These are phyloP conservation scores for Fregetta grallaria DNA, from an alignment of 2,113 vertebrate genomes.

Conservation along the genomic window DNA sequence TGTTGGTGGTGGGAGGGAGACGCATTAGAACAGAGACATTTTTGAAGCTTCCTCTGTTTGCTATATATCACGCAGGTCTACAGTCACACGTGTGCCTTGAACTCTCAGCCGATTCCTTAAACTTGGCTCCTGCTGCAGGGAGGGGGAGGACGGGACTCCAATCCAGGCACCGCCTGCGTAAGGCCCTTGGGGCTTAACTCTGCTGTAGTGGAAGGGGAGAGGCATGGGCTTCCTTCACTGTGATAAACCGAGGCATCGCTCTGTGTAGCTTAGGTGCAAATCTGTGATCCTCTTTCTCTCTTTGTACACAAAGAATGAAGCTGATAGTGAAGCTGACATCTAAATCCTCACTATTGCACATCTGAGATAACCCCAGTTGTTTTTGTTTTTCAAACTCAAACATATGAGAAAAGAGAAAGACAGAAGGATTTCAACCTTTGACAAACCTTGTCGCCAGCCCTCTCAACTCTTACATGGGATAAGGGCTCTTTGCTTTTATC, in stretches of 20 bases:
- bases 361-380: constrained; percentile 25
- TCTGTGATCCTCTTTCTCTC: constrained; percentile 29
- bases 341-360: constrained; percentile 42
- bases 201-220: background rate
- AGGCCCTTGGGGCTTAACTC: background rate
- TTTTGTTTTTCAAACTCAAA: constrained; percentile 47
- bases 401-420: background rate
- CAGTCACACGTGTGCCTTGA: background rate
- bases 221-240: background rate
- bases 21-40: background rate
- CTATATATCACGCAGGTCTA: background rate
- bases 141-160: background rate
- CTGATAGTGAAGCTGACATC: constrained; percentile 25
- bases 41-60: background rate
- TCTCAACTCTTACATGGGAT: constrained; percentile 38
- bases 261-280: constrained; percentile 29
- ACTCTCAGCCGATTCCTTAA: background rate
- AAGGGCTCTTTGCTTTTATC: constrained; percentile 41
- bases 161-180: background rate
- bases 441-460: background rate
- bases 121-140: background rate
- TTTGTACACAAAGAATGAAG: constrained; percentile 34
- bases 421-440: constrained; percentile 26
- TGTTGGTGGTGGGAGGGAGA: background rate
- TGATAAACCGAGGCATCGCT: background rate